Evolutionary conservation across 2,113 vertebrate species (phyloP).

Genomic region (Neodontobutis hainanensis): DNA sequence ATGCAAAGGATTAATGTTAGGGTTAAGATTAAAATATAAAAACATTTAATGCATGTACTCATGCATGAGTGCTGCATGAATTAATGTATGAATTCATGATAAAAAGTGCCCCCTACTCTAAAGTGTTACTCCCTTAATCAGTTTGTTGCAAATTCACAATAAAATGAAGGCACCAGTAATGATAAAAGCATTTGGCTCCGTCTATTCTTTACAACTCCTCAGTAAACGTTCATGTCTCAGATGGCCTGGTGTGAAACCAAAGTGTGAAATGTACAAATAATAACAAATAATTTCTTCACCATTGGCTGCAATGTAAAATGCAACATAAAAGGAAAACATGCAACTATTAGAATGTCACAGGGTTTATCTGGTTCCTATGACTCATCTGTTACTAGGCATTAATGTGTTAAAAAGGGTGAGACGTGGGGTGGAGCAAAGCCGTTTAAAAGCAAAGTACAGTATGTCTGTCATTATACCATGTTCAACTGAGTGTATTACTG

Average conservation of each 20-base stretch:
- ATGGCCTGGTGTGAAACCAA: constrained; percentile 3
- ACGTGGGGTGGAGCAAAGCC: constrained; percentile 23
- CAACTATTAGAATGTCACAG: constrained; percentile 39
- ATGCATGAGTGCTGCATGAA: too few relatives aligned
- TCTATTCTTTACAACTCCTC: constrained; percentile 16
- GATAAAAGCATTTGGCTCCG: constrained; percentile 47
- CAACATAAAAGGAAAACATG: constrained; percentile 31
- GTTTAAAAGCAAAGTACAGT: constrained; percentile 20
- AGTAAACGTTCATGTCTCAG: constrained; percentile 33
- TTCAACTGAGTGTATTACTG: constrained; percentile 71
- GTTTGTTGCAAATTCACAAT: constrained; percentile 36
- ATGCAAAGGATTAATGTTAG: too few relatives aligned
- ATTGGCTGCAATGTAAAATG: not conserved
- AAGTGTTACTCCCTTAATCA: not conserved
- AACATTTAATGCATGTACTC: too few relatives aligned
- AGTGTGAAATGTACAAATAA: not conserved
- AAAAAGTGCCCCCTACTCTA: constrained; percentile 26
- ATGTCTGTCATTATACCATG: constrained; percentile 6
- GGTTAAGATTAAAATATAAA: too few relatives aligned
- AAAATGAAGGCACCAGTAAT: constrained; percentile 72
- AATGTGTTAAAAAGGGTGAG: constrained; percentile 2
- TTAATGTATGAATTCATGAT: constrained; percentile 12
- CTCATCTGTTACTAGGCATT: not conserved
- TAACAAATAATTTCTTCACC: not conserved
- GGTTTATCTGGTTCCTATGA: constrained; percentile 20